phyloP scores from a whole-genome alignment of 2,113 vertebrate species.

The Vanacampus margaritifer region DNA sequence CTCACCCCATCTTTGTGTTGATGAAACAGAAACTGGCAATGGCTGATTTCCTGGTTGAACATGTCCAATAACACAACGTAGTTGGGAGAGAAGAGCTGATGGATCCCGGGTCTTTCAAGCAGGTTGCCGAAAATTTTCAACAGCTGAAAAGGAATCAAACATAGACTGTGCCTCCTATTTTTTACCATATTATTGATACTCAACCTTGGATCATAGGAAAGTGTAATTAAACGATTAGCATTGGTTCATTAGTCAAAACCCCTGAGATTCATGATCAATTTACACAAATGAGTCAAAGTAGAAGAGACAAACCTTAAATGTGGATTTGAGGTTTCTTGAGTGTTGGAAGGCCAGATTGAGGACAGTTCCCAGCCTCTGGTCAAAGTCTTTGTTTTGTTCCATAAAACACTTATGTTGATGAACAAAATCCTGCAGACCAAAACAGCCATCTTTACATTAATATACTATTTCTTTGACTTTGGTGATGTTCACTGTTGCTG shows the following conservation, averaged over 20 bases:
- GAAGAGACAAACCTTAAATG: conserved; percentile 69
- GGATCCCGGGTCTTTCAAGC: conserved; percentile 68
- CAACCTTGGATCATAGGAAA: neutral
- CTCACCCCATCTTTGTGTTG: conserved; percentile 70
- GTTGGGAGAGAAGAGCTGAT: conserved; percentile 65
- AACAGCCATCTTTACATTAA: conserved; percentile 13
- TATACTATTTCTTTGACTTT: neutral
- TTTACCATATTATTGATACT: neutral
- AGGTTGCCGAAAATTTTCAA: conserved; percentile 71
- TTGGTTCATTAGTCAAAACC: neutral
- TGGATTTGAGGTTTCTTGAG: conserved; percentile 71
- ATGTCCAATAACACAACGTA: conserved; percentile 69
- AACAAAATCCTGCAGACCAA: conserved; percentile 70
- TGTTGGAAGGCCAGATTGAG: conserved; percentile 79
- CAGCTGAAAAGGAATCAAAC: conserved; percentile 43
- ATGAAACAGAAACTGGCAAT: conserved; percentile 67
- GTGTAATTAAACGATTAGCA: too few species aligned
- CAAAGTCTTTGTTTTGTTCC: conserved; percentile 76
- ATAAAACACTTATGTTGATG: conserved; percentile 66
- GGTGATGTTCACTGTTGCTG: neutral
- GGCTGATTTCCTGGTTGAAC: conserved; percentile 73
- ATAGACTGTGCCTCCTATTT: neutral
- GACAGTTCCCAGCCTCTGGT: conserved; percentile 75
- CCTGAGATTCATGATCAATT: neutral
- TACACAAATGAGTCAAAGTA: neutral